Evolutionary conservation across 2,113 vertebrate genomes (phyloP).

Genomic region (Turnix velox): DNA sequence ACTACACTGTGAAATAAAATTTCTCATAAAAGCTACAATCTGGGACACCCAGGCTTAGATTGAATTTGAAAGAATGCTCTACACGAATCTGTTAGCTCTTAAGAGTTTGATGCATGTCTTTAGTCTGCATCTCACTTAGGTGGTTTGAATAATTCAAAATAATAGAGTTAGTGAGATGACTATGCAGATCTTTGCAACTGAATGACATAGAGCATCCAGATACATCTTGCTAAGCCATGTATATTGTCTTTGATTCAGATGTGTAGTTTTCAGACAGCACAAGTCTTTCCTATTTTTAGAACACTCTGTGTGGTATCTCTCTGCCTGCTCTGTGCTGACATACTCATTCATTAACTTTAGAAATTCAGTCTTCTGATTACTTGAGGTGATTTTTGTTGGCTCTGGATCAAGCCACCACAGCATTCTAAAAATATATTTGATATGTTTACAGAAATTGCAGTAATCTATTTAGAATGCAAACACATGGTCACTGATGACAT

Average conservation of each 20-base stretch:
- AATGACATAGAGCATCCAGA: not conserved
- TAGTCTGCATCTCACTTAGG: not conserved
- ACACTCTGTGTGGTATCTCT: not conserved
- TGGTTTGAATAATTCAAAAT: not conserved
- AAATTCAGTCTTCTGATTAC: not conserved
- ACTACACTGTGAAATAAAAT: not conserved
- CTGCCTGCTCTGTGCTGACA: not conserved
- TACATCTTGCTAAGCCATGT: not conserved
- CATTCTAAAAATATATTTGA: conserved; percentile 42
- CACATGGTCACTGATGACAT: conserved; percentile 23
- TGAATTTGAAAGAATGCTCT: not conserved
- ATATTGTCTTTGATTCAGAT: not conserved
- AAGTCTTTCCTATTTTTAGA: not conserved
- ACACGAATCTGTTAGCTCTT: conserved; percentile 19
- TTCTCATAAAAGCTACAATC: not conserved
- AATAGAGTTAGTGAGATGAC: not conserved
- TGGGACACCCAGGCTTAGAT: not conserved
- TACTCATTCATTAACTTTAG: not conserved
- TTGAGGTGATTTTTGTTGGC: not conserved
- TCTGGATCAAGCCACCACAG: not conserved
- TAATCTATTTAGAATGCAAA: conserved; percentile 48
- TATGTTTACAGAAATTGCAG: conserved; percentile 44
- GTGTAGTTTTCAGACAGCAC: not conserved
- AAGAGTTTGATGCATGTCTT: not conserved
- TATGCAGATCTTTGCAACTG: not conserved